Evolutionary conservation across 1,140 invertebrate species (phyloP), one percentile per base, ranked within the genome.

Genomic region (Pantala flavescens): DNA sequence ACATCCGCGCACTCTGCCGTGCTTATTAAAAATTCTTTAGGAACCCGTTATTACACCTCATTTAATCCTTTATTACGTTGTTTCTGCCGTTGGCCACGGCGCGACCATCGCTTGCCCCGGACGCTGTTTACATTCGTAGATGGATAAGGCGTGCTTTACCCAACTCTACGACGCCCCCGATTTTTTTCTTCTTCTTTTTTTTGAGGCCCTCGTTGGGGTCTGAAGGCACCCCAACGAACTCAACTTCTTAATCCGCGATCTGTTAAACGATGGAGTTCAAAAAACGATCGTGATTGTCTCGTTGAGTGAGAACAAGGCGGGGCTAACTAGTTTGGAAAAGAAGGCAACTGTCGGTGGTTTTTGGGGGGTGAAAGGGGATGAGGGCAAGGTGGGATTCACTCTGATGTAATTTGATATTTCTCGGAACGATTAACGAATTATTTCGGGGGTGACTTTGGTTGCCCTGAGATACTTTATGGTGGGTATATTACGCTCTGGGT

Each of bases 1-100:
- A 14, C 49, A 63, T 21, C 49, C 49, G 49, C 49, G 49, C 12
- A 63, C 12, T 63, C 49, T 12, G 1, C 49, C 5, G 49, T 63
- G 49, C 49, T 63, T 63, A 63, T 63, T 63, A 63, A 63, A 63
- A 63, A 63, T 63, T 63, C 49, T 63, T 63, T 63, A 63, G 49
- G 49, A 63, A 63, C 16, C 49, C 49, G 49, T 63, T 63, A 63
- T 63, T 63, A 63, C 49, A 63, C 49, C 49, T 63, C 49, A 63
- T 63, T 63, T 63, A 63, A 63, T 63, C 49, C 49, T 63, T 63
- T 63, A 63, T 63, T 63, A 63, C 49, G 49, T 63, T 63, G 49
- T 63, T 63, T 63, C 49, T 19, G 3, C 49, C 49, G 14, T 12
- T 21, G 49, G 3, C 49, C 49, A 19, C 28, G 28, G 28, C 28